Base-by-base conservation (phyloP, 2,888 invertebrate genomes). In the Tetranychus truncatus region DNA sequence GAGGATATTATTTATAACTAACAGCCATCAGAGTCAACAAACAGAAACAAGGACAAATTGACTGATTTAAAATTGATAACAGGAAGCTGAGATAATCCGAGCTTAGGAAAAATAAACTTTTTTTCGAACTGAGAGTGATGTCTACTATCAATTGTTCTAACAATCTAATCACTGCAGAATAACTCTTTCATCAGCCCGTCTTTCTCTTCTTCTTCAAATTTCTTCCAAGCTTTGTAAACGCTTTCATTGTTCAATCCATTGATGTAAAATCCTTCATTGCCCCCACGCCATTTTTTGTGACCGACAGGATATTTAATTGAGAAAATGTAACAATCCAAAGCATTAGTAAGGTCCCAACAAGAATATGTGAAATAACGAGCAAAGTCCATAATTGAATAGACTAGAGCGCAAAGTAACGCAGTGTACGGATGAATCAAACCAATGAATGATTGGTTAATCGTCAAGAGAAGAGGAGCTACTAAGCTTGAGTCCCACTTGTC, bases 281-380 rank as follows among this genome's bases (percentile, higher is more conserved):
- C 74, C 21, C 71, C 69, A 18, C 76, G 73, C 20, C 76, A 78
- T 34, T 77, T 77, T 1, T 78, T 77, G 76, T 79, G 79, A 66
- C 77, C 45, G 46, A 77, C 77, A 69, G 75, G 76, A 72, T 79
- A 79, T 74, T 78, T 78, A 55, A 78, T 73, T 8, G 75, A 76
- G 44, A 79, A 78, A 24, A 79, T 78, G 74, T 77, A 74, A 5
- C 77, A 72, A 72, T 79, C 78, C n/a, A 79, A 74, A 21, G 78
- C 79, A 45, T 77, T 75, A 44, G 75, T 71, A 44, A 79, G 72
- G 74, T 79, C 79, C 79, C 79, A 79, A 66, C 77, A 78, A 15
- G 76, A 71, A 45, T 77, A 78, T 8, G 79, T 79, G n/a, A 79
- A 79, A 75, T 78, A 79, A 9, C 78, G 78, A 66, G 76, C 76